Evolutionary conservation across 2,888 invertebrate genomes (phyloP), one percentile per base, ranked within the genome.

Genomic region (Anarsia innoxiella): DNA sequence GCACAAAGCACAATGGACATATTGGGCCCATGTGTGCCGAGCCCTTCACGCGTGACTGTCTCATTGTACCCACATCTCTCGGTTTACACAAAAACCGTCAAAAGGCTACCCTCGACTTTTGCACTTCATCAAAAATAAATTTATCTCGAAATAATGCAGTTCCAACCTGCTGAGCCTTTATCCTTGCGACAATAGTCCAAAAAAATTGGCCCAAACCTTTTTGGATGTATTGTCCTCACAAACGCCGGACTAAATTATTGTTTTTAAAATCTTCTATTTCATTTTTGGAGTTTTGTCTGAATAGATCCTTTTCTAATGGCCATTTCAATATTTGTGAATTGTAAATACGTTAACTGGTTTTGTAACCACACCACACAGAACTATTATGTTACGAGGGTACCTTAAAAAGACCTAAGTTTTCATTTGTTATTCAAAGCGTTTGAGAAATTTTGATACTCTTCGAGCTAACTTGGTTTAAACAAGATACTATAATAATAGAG

Each of bases 71-170:
- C 64, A 66, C 73, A 73, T 72, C 66, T 66, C 63, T 59, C 59
- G 66, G 52, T 65, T 52, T 53, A 66, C 61, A 58, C 58, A 73
- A 71, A 74, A 66, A 64, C 64, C 65, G 68, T 66, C 71, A 75
- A 76, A 66, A 59, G 63, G 60, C 59, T 58, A 61, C 57, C 65
- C 61, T n/a, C 69, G 76, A 78, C 80, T 82, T 71, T 80, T 80
- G 76, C 80, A 84, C 79, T 84, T 83, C 83, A 84, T 83, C 83
- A 84, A 83, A 83, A 64, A 71, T 72, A 71, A 62, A 83, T 83
- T 82, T 82, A 79, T 66, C 63, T 55, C 55, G 41, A 56, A 64
- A 80, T 74, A 78, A 78, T 78, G 49, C 61, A 60, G 61, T 59
- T 56, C 54, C 61, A 73, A 80, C 80, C 78, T 78, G 77, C 64